Base-by-base conservation (phyloP, 2,113 vertebrate species). In the Rhegmatorhina hoffmannsi region DNA sequence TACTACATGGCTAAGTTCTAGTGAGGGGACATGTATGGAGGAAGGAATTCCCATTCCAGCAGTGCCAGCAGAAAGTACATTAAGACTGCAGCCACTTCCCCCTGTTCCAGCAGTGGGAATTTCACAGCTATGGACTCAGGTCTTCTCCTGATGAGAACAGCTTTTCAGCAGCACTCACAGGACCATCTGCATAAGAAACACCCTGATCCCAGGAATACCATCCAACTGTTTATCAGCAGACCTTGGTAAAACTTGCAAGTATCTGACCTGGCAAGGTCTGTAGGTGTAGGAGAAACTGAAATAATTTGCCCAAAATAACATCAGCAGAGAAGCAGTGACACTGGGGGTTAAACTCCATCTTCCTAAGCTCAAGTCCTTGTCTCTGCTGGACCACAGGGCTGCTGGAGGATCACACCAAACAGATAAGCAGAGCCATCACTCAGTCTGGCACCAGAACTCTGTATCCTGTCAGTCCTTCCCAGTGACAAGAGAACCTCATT, bases 11-110 rank as follows among this genome's bases (percentile, higher is more conserved):
- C 17, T 33, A 36, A 25, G 13, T 38, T 88, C 79, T 60, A 52
- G 10, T 17, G 33, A 46, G 17, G 7, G 10, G 8, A 52, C 0
- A 1, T 9, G 17, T 16, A 7, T 2, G 4, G 34, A 3, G 29
- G 17, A 46, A 85, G 34, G 64, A 90, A 59, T 55, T 24, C 14
- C n/a, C 19, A 59, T 34, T 8, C 40, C 50, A 85, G 50, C 34
- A 63, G 4, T 31, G 46, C 24, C 70, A 80, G 9, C 8, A 23
- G 52, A 67, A 83, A 70, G 33, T 24, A 38, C 0, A 0, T 20
- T 50, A 21, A 43, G 46, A 43, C 5, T 59, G 23, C n/a, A 75
- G n/a, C 9, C 25, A 33, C 60, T 69, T 79, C 11, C 8, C 17
- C 6, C 8, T 5, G 4, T 49, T 88, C 28, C 19, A 66, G 46